These are phyloP conservation scores for Bombus consobrinus DNA, from an alignment of 1,140 invertebrate species.

Conservation along the genomic window DNA sequence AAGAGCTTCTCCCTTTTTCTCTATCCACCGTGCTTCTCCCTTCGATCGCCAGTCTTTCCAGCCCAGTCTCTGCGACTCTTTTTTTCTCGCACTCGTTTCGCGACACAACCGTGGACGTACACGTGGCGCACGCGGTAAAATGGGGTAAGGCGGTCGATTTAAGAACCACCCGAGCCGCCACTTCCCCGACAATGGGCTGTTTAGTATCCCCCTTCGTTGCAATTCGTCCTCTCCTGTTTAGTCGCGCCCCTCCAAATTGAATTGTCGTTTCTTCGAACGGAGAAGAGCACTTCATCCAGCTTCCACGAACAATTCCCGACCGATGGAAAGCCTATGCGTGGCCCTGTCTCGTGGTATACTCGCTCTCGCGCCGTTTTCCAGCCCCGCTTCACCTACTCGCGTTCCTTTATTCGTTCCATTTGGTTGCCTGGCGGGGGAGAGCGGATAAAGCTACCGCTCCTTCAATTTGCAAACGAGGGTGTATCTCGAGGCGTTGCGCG, in stretches of 20 bases:
- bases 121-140: background rate
- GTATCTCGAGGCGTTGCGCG: slow-evolving; percentile 37
- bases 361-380: too few relatives aligned
- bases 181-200: slow-evolving; percentile 66
- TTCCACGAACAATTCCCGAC: too few relatives aligned
- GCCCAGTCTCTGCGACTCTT: background rate
- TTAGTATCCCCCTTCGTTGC: slow-evolving; percentile 55
- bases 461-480: slow-evolving; percentile 59
- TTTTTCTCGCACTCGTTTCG: background rate
- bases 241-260: slow-evolving; percentile 61
- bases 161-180: slow-evolving; percentile 54
- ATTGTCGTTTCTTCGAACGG: slow-evolving; percentile 71
- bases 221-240: slow-evolving; percentile 17
- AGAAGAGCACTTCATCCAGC: slow-evolving; percentile 35
- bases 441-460: slow-evolving; percentile 30
- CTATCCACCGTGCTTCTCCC: background rate
- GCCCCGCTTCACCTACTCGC: slow-evolving; percentile 7
- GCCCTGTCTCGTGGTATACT: too few relatives aligned
- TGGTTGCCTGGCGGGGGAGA: background rate
- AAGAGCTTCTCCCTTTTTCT: slow-evolving; percentile 21
- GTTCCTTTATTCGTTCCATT: slow-evolving; percentile 1
- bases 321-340: background rate
- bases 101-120: background rate
- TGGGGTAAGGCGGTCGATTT: slow-evolving; percentile 40
- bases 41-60: background rate